Base-by-base conservation (phyloP, 2,797 vertebrate genomes). In the Moxostoma hubbsi region DNA sequence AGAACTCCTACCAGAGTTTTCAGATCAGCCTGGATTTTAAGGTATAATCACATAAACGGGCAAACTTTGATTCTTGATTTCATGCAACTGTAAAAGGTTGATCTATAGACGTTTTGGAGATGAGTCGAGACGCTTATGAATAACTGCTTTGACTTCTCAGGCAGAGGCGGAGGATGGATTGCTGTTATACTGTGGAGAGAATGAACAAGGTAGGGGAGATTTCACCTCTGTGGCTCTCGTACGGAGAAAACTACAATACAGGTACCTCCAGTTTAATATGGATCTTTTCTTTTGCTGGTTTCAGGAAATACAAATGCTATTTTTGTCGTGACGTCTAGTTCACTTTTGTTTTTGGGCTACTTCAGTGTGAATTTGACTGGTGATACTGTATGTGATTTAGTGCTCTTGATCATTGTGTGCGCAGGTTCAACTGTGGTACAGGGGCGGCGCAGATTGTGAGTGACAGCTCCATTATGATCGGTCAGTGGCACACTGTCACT, bases 341-440 rank as follows among this genome's bases (percentile, higher is more conserved):
- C 0, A 45, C 16, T 57, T 16, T 2, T 7, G 0, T 1, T n/a
- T 15, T 36, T 4, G 24, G 24, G 24, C 24, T 15, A 43, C 50
- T 51, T 5, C 13, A 15, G 5, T 45, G 2, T 54, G 5, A 58
- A 71, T 58, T 18, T 2, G 4, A 5, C 11, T 2, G 24, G 11
- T 43, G n/a, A 50, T 54, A 9, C 12, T 9, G 36, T 61, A 61
- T 51, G 13, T 47, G 5, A 58, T 54, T 50, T 4, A 50, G 4
- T 57, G 9, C 45, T 62, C 15, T 36, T 61, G 16, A 9, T 18
- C 5, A 7, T 9, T 11, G 5, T 76, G 16, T 36, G 47, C 13
- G 15, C 85, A 99, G 98, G 89, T 99, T 97, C 90, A 97, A 99
- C 82, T 99, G 98, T 80, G 98, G 98, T 6, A 98, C 97, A 0